Base-by-base conservation (phyloP, 2,113 vertebrate genomes). In the Neopipo cinnamomea region DNA sequence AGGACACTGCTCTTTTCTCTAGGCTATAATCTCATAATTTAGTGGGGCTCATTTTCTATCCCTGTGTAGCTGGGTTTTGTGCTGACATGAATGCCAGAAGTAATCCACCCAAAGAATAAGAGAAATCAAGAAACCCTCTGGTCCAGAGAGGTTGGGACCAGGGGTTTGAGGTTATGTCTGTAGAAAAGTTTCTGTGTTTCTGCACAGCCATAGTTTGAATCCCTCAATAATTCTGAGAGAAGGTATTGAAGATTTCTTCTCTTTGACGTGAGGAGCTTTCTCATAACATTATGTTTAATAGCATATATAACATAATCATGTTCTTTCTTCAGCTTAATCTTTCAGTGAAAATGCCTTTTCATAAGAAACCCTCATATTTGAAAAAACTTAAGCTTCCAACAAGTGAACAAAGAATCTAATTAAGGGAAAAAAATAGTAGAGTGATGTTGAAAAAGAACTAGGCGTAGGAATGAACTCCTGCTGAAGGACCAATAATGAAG, bases 111-210 rank as follows among this genome's bases (percentile, higher is more conserved):
- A 55, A 56, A 75, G 42, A 59, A 47, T 20, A 72, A 52, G 2
- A 56, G 17, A 31, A 68, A 62, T 14, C 22, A 89, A 56, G 52
- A 85, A 73, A 65, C 14, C 5, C 7, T 39, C 10, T 25, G 8
- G 11, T 47, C 91, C 44, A 82, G 65, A 49, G 11, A 79, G 16
- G 8, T 0, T 68, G 25, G 39, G 6, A 59, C 8, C 6, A 47
- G 5, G 6, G 15, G 20, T 53, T 46, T 24, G 50, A 59, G 4
- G 4, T 85, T 83, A 68, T 3, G 1, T 20, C 20, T 1, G 0
- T 31, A 63, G 25, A 80, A 77, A 1, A 0, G 12, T 76, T 94
- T 70, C 75, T 82, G 27, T 11, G 14, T 82, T 87, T 81, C 53
- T 70, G 23, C 31, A 31, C 7, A 53, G 15, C n/a, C 30, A 62